Conservation (phyloP, 92 coral and sea anemone genomes). For the Porites evermanni region DNA sequence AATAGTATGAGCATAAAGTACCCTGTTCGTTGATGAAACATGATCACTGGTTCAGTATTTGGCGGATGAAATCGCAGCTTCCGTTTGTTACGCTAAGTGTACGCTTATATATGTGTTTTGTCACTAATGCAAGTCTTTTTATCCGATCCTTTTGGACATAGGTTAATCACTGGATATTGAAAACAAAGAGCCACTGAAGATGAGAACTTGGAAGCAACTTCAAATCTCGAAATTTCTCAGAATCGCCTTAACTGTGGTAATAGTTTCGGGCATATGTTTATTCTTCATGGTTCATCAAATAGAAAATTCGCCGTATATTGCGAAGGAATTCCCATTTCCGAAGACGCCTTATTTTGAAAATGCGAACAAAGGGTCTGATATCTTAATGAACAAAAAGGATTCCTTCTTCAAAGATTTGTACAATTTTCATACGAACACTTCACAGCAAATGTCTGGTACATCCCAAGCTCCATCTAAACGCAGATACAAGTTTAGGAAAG, state of each 20-base stretch:
- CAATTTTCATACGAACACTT: neutral
- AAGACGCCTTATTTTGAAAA: neutral
- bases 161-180: too few species aligned
- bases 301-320: conserved; percentile 7
- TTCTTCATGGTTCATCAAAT: conserved; percentile 26
- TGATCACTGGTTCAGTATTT: too few species aligned
- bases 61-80: too few species aligned
- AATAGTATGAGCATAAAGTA: too few species aligned
- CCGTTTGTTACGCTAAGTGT: too few species aligned
- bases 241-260: neutral
- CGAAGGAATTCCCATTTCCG: neutral
- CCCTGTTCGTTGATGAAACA: too few species aligned
- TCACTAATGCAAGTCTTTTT: too few species aligned
- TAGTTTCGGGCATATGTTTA: neutral
- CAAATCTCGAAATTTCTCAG: conserved; percentile 7
- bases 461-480: neutral
- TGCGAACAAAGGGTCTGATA: neutral
- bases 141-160: too few species aligned
- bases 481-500: neutral
- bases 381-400: neutral
- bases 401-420: conserved; percentile 2
- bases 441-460: neutral
- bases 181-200: neutral
- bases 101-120: too few species aligned
- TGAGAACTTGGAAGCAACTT: neutral